Percentiles rank a stretch among this genome's conserved stretches.
phyloP scores from a whole-genome alignment of 2,797 vertebrate genomes.

The Cygnus olor region DNA sequence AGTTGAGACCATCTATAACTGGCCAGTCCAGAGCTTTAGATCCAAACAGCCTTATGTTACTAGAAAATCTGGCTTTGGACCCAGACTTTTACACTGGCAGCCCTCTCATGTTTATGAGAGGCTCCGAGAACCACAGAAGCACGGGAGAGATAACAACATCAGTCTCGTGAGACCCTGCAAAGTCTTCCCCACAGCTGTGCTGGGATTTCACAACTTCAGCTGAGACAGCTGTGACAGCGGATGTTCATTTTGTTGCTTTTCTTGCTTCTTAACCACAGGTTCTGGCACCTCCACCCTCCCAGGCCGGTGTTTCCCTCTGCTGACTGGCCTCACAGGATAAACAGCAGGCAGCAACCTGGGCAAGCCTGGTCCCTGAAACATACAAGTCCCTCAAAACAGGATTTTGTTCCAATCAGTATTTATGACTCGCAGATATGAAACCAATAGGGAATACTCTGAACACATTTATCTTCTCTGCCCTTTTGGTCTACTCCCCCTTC shows the following conservation, averaged over 20 bases:
- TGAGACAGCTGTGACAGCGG: background rate
- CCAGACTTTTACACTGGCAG: background rate
- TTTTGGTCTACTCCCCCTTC: background rate
- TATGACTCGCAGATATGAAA: background rate
- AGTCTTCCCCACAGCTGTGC: background rate
- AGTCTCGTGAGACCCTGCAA: background rate
- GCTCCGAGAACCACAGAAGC: background rate
- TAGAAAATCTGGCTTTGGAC: background rate
- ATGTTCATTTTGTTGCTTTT: background rate
- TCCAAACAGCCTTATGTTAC: background rate
- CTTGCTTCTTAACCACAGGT: background rate
- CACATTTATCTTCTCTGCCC: background rate
- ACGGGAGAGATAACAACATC: background rate
- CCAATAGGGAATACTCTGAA: background rate
- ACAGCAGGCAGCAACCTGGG: background rate
- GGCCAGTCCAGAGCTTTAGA: background rate
- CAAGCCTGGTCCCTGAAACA: background rate
- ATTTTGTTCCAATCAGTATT: background rate
- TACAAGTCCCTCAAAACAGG: background rate
- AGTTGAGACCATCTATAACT: background rate
- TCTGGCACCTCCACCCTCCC: background rate
- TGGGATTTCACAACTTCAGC: background rate
- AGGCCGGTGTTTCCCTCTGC: background rate
- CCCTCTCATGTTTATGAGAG: background rate
- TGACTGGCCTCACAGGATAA: background rate